A percentile compares a stretch with the other conserved stretches of the same genome.
phyloP scores from a whole-genome alignment of 2,113 vertebrate genomes.

The Nyctibius bracteatus region DNA sequence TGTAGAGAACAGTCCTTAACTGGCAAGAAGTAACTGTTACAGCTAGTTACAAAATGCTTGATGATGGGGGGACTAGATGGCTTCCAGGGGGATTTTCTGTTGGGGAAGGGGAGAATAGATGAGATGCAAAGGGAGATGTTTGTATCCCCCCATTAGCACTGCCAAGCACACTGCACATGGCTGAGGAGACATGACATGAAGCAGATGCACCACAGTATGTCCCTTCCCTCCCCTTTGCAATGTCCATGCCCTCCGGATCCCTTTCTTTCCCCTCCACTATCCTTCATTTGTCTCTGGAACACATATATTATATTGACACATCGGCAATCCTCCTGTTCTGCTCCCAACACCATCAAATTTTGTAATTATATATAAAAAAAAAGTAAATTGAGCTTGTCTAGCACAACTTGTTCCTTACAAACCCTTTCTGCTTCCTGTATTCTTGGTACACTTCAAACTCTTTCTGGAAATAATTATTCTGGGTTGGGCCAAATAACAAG shows the following conservation, averaged over 20 bases:
- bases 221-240: not conserved
- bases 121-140: not conserved
- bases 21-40: not conserved
- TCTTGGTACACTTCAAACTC: not conserved
- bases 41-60: not conserved
- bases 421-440: not conserved
- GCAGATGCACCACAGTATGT: not conserved
- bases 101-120: not conserved
- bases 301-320: accelerated
- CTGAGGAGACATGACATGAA: not conserved
- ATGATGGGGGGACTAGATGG: not conserved
- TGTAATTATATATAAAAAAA: not conserved
- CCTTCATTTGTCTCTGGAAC: not conserved
- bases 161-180: not conserved
- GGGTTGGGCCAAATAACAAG: not conserved
- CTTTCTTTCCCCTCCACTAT: accelerated
- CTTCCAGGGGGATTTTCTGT: not conserved
- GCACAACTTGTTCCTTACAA: not conserved
- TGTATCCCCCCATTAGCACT: not conserved
- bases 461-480: not conserved
- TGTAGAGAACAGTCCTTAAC: not conserved
- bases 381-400: not conserved
- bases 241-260: not conserved
- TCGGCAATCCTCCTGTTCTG: not conserved
- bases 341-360: not conserved